A percentile compares a stretch with the other conserved stretches of the same genome.
These are phyloP conservation scores for Rattus rattus DNA, from an alignment of 2,113 vertebrate species.

Conservation along the genomic window DNA sequence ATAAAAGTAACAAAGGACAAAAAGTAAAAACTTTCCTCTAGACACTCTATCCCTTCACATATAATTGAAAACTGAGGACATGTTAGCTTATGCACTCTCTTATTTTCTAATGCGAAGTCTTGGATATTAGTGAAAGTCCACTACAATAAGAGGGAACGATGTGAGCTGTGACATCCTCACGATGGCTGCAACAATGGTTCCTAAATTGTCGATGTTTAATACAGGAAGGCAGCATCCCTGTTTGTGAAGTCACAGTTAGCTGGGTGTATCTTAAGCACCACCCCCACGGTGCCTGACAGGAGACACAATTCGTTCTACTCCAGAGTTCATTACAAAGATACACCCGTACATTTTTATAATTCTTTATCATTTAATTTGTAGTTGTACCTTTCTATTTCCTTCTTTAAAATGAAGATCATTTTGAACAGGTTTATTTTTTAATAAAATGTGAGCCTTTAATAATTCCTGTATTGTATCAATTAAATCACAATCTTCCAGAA, in stretches of 20 bases:
- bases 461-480: not conserved
- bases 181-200: not conserved
- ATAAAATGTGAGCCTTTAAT: not conserved
- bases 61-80: not conserved
- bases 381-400: not conserved
- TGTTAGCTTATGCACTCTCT: not conserved
- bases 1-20: too few species aligned
- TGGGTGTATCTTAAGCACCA: not conserved
- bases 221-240: not conserved
- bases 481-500: not conserved
- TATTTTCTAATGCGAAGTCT: not conserved
- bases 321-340: not conserved
- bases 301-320: not conserved
- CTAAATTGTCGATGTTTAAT: not conserved
- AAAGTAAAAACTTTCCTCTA: not conserved
- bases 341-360: not conserved
- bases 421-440: constrained; percentile 28
- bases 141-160: not conserved
- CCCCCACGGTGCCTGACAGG: not conserved
- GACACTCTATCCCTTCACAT: not conserved
- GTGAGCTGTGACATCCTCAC: not conserved
- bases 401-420: not conserved
- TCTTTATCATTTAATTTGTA: constrained; percentile 3
- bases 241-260: not conserved
- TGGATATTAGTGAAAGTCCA: not conserved